These are phyloP conservation scores for Panthera uncia DNA, from an alignment of 2,113 vertebrate species.

Conservation along the genomic window DNA sequence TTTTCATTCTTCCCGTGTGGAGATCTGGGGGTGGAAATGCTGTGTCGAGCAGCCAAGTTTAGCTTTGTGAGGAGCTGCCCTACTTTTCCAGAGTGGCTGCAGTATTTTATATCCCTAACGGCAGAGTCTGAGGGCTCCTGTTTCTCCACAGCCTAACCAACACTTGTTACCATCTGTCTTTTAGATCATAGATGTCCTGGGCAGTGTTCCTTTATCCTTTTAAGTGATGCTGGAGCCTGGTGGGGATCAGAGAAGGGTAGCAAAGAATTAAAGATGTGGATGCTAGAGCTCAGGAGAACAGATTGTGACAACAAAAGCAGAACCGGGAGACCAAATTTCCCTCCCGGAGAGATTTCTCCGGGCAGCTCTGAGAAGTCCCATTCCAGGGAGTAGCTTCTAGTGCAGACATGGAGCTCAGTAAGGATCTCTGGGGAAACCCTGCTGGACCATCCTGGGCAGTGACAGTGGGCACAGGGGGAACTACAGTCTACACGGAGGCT, in stretches of 20 bases:
- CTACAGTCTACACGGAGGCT: rapidly evolving
- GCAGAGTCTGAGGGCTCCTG: neutral
- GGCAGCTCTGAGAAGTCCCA: neutral
- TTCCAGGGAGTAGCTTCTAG: neutral
- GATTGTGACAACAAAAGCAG: neutral
- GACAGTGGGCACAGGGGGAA: neutral
- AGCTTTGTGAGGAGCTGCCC: neutral
- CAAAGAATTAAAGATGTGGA: neutral
- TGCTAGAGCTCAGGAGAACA: neutral
- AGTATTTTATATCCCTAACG: neutral
- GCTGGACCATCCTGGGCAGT: rapidly evolving
- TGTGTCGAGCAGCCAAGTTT: neutral
- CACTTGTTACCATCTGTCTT: neutral
- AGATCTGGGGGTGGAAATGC: no score
- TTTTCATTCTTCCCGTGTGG: neutral
- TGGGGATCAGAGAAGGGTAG: neutral
- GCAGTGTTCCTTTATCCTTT: neutral
- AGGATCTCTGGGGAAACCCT: neutral
- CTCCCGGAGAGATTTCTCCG: neutral
- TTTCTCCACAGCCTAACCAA: no score
- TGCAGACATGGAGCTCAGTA: neutral
- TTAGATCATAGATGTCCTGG: neutral
- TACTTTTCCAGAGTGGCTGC: neutral
- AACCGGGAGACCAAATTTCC: neutral
- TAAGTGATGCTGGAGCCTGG: neutral